Evolutionary conservation across 2,888 invertebrate species (phyloP), one percentile per base, ranked within the genome.

Genomic region (Dioctria linearis): DNA sequence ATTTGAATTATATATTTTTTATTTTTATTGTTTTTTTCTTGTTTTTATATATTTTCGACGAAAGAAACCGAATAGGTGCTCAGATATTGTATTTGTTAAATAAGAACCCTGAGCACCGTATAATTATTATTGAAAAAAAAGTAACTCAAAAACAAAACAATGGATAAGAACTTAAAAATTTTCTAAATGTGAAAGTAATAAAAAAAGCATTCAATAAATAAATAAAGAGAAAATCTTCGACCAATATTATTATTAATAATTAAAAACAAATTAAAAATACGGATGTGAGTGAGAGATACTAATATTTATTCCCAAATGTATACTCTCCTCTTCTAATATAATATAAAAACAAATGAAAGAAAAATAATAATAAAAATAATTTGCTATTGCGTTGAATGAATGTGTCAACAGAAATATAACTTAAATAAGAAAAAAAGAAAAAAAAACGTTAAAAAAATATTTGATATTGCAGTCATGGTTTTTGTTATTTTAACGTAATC

Each of bases 241-340:
- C 76, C 76, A 76, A 76, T 49, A 76, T 76, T 40, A 73, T 43
- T 66, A 43, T 43, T 39, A 43, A 75, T 25, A 46, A 76, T 25
- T 2, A 63, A n/a, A 63, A 39, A n/a, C 6, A 40, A 63, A 63
- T 46, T 39, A 73, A 57, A 67, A 43, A 6, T 4, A 2, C 25
- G 25, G 25, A 25, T 25, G 25, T 25, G 42, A 39, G 76, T 63
- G 76, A 76, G 39, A 63, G 63, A 4, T 76, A 63, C 76, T 49
- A 76, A 49, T 76, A 76, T 76, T 76, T 76, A 76, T 76, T 76
- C 76, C 76, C 76, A 76, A 63, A 76, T 61, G 76, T 76, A 76
- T 63, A n/a, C 63, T 63, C 63, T 76, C 76, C 37, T 25, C 25
- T 25, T 25, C 25, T 25, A 25, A 25, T 25, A 25, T 25, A 25